Conservation (phyloP, 2,888 invertebrate species). For the Catocala nupta region DNA sequence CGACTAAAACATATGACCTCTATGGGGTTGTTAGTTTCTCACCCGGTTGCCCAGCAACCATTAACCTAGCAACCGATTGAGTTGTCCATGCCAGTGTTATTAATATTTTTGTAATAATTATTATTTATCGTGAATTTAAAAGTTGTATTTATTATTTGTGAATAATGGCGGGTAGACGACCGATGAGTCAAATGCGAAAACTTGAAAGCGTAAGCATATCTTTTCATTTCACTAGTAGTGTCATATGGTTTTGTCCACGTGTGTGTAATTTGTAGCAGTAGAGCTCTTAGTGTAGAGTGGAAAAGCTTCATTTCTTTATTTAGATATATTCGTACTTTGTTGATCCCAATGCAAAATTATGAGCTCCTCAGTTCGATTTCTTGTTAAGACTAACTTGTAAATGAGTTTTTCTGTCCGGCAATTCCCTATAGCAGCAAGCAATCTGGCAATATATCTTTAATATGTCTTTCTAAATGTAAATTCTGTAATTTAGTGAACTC, state of each 20-base stretch:
- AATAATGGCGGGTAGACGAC: slow-evolving; percentile 70
- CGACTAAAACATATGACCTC: slow-evolving; percentile 17
- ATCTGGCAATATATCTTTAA: too few species aligned
- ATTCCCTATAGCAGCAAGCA: too few species aligned
- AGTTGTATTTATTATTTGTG: slow-evolving; percentile 17
- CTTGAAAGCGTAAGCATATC: slow-evolving; percentile 70
- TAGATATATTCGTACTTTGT: too few species aligned
- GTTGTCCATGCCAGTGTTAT: slow-evolving; percentile 6
- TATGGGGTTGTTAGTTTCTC: slow-evolving; percentile 39
- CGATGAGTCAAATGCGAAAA: slow-evolving; percentile 79
- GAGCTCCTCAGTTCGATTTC: too few species aligned
- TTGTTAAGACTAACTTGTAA: too few species aligned
- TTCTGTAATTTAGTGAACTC: too few species aligned
- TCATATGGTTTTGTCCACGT: not conserved
- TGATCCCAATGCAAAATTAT: too few species aligned
- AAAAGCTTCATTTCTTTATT: too few species aligned
- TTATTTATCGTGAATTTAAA: slow-evolving; percentile 15
- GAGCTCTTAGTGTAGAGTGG: too few species aligned
- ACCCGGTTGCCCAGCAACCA: slow-evolving; percentile 47
- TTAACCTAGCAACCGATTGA: slow-evolving; percentile 42
- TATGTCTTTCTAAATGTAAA: too few species aligned
- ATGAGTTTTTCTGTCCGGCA: too few species aligned
- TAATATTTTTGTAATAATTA: slow-evolving; percentile 25
- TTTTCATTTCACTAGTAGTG: not conserved
- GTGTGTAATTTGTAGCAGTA: not conserved